phyloP scores from a whole-genome alignment of 2,888 invertebrate species.

The Nasonia oneida region DNA sequence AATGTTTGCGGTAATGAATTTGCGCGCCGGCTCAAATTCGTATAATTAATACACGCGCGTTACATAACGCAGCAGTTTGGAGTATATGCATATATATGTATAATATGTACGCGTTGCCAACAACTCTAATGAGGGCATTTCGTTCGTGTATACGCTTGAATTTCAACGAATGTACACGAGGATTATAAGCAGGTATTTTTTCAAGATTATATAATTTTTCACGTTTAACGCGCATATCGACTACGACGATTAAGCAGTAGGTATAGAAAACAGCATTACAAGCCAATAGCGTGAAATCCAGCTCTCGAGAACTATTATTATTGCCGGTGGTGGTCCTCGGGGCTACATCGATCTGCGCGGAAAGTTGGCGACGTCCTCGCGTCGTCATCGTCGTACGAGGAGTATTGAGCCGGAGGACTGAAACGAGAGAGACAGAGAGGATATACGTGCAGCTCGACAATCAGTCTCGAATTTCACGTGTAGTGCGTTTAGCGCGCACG shows the following conservation, averaged over 20 bases:
- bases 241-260: no score
- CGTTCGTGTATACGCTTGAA: neutral
- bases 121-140: slow-evolving; percentile 23
- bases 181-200: no score
- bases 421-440: neutral
- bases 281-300: neutral
- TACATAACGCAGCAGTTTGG: neutral
- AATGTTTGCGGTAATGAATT: slow-evolving; percentile 1
- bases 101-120: neutral
- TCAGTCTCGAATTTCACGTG: neutral
- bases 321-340: neutral
- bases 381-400: neutral
- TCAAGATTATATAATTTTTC: no score
- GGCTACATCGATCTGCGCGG: neutral
- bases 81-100: neutral
- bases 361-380: no score
- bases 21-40: neutral
- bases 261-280: no score
- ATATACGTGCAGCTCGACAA: neutral
- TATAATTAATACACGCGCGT: slow-evolving; percentile 21
- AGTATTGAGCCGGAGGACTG: slow-evolving; percentile 7
- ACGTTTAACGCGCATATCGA: no score
- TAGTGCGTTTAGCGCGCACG: neutral
- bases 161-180: neutral
- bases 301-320: neutral